Percentiles rank a stretch among this genome's conserved stretches.
Conservation (phyloP, 2,888 invertebrate species). For the Thalpophila matura region DNA sequence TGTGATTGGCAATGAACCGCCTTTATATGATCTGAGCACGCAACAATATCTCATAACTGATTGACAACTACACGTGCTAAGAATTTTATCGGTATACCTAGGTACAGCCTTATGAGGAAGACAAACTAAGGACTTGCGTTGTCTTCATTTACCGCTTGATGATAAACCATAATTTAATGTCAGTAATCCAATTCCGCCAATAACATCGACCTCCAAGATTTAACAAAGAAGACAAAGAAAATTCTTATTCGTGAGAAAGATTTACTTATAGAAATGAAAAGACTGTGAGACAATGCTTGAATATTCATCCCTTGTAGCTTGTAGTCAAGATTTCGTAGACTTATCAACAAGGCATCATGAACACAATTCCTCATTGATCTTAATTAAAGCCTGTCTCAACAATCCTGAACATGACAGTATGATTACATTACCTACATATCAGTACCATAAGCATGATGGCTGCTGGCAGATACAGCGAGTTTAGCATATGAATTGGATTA, state of each 20-base stretch:
- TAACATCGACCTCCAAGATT: too few relatives aligned
- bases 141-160: neutral
- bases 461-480: constrained; percentile 45
- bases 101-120: neutral
- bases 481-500: constrained; percentile 53
- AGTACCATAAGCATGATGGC: constrained; percentile 40
- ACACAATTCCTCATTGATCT: constrained; percentile 22
- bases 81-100: constrained; percentile 19
- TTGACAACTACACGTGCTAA: constrained; percentile 22
- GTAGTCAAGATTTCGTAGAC: too few relatives aligned
- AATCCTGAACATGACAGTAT: constrained; percentile 36
- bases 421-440: constrained; percentile 39
- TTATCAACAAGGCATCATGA: constrained; percentile 2
- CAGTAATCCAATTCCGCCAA: neutral
- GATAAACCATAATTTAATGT: neutral
- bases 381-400: constrained; percentile 41
- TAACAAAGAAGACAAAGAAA: too few relatives aligned
- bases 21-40: constrained; percentile 36
- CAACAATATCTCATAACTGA: constrained; percentile 21
- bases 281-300: too few relatives aligned
- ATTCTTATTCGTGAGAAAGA: too few relatives aligned
- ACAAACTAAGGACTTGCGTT: neutral
- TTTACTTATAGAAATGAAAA: too few relatives aligned
- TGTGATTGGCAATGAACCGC: constrained; percentile 46
- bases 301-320: too few relatives aligned